Evolutionary conservation across 1,140 invertebrate species (phyloP).

Genomic region (Lucilia sericata): DNA sequence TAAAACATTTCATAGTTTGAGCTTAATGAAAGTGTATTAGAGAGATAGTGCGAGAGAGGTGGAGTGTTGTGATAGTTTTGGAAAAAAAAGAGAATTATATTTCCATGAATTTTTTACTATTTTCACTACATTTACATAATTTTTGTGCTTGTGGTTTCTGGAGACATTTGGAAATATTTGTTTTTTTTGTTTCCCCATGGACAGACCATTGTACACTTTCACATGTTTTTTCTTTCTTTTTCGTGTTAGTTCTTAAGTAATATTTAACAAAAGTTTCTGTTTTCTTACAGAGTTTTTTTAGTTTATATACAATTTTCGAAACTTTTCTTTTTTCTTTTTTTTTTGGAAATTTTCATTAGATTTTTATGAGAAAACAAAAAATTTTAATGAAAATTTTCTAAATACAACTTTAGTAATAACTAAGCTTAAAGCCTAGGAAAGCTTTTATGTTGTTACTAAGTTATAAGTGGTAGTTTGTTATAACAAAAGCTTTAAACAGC

Average conservation of each 20-base stretch:
- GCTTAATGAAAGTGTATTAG: background rate
- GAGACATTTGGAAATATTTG: background rate
- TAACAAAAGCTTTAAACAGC: constrained; percentile 46
- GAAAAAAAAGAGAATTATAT: background rate
- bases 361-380: background rate
- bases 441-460: constrained; percentile 11
- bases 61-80: background rate
- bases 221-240: background rate
- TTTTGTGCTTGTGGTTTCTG: background rate
- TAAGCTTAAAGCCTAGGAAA: constrained; percentile 15
- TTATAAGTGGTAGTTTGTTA: constrained; percentile 26
- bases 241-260: background rate
- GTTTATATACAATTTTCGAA: constrained; percentile 27
- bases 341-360: background rate
- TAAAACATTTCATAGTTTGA: background rate
- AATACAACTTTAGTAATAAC: constrained; percentile 20
- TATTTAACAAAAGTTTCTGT: constrained; percentile 1
- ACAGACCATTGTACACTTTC: no score
- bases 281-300: constrained; percentile 17
- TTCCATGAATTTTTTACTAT: constrained; percentile 34
- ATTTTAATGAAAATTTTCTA: background rate
- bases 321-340: no score
- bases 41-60: background rate
- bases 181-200: background rate
- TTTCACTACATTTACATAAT: constrained; percentile 32